A percentile compares a stretch with the other conserved stretches of the same genome.
phyloP scores from a whole-genome alignment of 1,140 invertebrate species.

The Sipha flava region DNA sequence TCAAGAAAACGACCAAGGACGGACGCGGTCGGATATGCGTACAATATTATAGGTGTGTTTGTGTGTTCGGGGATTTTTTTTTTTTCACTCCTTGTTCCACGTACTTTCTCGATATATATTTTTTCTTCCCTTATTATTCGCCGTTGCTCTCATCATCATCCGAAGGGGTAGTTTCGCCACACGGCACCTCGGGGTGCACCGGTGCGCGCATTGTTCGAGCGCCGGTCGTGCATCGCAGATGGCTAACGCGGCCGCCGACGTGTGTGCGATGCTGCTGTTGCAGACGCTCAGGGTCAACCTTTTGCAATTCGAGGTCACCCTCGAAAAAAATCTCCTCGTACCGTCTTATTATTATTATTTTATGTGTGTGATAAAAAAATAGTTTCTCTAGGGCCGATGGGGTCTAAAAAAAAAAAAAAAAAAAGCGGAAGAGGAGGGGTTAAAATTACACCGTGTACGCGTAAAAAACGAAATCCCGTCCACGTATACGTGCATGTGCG shows the following conservation, averaged over 20 bases:
- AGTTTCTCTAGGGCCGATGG: not conserved
- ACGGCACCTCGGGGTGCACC: not conserved
- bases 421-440: conserved; percentile 15
- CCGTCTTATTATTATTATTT: not conserved
- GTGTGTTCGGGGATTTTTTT: not conserved
- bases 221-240: not conserved
- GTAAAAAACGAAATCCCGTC: conserved; percentile 13
- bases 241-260: not conserved
- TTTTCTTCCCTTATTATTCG: not conserved
- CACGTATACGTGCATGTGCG: not conserved
- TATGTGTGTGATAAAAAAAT: not conserved
- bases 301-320: conserved; percentile 30
- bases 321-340: not conserved
- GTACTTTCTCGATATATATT: not conserved
- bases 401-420: not conserved
- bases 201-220: not conserved
- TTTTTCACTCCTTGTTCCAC: not conserved
- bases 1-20: not conserved
- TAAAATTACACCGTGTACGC: not conserved
- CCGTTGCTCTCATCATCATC: not conserved
- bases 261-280: not conserved
- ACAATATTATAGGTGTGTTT: not conserved
- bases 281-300: conserved; percentile 25
- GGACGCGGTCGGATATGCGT: not conserved
- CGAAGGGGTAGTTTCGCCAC: conserved; percentile 28